phyloP scores from a whole-genome alignment of 2,888 invertebrate species.

The Caenorhabditis sp. region DNA sequence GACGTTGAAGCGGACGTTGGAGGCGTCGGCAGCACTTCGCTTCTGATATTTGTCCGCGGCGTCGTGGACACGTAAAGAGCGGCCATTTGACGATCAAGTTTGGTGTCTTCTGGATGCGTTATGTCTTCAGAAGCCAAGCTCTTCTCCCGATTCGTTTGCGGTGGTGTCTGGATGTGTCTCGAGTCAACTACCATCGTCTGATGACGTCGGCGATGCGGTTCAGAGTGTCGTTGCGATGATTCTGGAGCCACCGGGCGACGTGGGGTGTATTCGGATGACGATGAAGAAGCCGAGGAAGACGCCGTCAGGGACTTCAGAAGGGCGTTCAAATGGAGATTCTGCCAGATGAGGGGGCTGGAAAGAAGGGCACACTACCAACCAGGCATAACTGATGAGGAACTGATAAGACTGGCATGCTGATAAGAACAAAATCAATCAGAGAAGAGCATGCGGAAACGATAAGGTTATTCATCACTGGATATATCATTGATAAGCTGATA shows the following conservation, averaged over 20 bases:
- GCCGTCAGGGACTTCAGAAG: conserved; percentile 46
- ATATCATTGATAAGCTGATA: not conserved
- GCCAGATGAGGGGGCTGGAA: conserved; percentile 60
- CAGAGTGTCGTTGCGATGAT: conserved; percentile 16
- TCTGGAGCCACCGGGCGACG: not conserved
- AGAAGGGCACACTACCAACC: conserved; percentile 43
- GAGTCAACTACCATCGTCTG: conserved; percentile 52
- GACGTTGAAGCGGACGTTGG: conserved; percentile 50
- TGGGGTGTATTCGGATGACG: conserved; percentile 15
- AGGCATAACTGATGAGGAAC: conserved; percentile 4
- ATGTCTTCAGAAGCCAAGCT: not conserved
- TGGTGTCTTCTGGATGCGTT: conserved; percentile 45
- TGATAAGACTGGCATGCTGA: not conserved
- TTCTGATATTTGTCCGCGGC: not conserved
- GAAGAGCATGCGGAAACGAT: not conserved
- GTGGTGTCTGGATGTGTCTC: conserved; percentile 35
- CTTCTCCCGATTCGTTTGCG: conserved; percentile 4
- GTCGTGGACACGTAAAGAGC: conserved; percentile 52
- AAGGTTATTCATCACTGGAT: not conserved
- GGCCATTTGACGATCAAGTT: conserved; percentile 45
- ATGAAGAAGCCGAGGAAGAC: conserved; percentile 15
- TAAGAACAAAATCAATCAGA: not conserved
- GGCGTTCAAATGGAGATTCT: conserved; percentile 47
- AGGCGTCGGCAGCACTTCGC: conserved; percentile 28
- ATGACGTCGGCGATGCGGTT: conserved; percentile 44